phyloP scores from a whole-genome alignment of 2,113 vertebrate genomes.

The Sinocyclocheilus rhinocerous region DNA sequence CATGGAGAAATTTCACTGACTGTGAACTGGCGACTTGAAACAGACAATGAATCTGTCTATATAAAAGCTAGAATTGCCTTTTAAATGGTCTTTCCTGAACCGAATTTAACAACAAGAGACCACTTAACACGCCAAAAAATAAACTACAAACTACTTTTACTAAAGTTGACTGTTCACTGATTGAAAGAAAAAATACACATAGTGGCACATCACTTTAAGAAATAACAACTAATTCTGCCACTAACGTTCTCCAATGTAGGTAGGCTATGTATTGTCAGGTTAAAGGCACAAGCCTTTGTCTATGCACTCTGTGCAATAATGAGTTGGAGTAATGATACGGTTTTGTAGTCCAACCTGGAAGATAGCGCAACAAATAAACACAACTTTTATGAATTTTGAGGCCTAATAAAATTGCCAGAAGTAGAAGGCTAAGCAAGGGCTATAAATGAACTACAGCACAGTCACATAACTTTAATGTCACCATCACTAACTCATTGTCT shows the following conservation, averaged over 20 bases:
- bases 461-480: no score
- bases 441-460: not conserved
- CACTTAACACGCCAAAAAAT: not conserved
- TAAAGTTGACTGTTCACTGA: not conserved
- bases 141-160: not conserved
- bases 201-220: no score
- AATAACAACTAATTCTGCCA: no score
- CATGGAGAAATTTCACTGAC: conserved; percentile 37
- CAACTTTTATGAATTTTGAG: not conserved
- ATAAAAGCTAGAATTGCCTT: not conserved
- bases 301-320: no score
- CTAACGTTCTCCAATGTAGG: no score
- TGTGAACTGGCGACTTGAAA: not conserved
- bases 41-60: not conserved
- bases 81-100: not conserved
- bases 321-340: no score
- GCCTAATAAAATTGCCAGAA: not conserved
- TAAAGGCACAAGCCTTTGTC: no score
- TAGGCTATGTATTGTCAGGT: no score
- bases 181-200: no score
- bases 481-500: not conserved
- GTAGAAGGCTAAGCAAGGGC: not conserved
- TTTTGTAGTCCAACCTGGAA: no score
- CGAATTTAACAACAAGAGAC: not conserved
- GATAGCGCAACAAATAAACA: not conserved